Base-by-base conservation (phyloP, 1,140 invertebrate species). In the Achroia grisella region DNA sequence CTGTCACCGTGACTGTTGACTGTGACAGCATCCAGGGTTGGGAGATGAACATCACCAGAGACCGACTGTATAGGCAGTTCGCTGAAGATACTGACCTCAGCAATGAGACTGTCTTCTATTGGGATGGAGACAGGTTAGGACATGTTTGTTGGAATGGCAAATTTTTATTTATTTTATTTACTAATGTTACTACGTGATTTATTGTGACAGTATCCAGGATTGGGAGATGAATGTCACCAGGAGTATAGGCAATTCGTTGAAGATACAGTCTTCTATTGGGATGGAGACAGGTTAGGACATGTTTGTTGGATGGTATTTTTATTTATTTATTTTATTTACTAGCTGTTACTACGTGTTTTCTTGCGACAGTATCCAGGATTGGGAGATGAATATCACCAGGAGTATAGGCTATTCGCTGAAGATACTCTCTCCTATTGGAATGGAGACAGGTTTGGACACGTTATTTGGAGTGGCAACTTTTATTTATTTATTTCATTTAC, bases 341-440 rank as follows among this genome's bases (percentile, higher is more conserved):
- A 2, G 9, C 28, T 1, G 10, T 59, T 9, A 44, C 41, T n/a
- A 29, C 6, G 23, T 12, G 0, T 31, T 74, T 0, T 36, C 61
- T 39, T 76, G 71, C 35, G 61, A 67, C 0, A 45, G 60, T 1
- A 10, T 48, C 3, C 48, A 51, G 11, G 23, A 34, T 10, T 29
- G 17, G 1, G 44, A 59, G 8, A 46, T 65, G 44, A 75, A 70
- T 33, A 28, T 9, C 8, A 74, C 62, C 10, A 63, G 39, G n/a
- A 65, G 5, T 52, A 54, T 11, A 57, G 53, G 13, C 48, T 63
- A n/a, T 57, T 83, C 4, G 62, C 54, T 28, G 70, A 75, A 15
- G 73, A 82, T 8, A 44, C 65, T 4, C 6, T 75, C 5, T 78
- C 84, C 42, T 83, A 55, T 56, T 83, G 73, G 73, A 61, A 80